Percentiles rank a stretch among this genome's conserved stretches.
These are phyloP conservation scores for Mesorhabditis belari DNA, from an alignment of 2,888 invertebrate species.

Conservation along the genomic window DNA sequence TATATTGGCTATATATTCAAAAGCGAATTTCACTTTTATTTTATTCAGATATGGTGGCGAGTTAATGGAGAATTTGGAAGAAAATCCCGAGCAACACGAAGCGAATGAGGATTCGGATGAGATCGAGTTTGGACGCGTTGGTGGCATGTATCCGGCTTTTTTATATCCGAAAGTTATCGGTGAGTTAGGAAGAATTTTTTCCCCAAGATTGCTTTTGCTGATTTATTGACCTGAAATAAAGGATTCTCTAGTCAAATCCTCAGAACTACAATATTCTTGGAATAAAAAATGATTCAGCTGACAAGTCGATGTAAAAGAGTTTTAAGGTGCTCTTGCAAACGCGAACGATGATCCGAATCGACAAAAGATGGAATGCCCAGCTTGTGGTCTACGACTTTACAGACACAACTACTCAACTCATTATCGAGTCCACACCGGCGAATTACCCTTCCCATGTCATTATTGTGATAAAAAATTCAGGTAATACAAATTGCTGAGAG, in stretches of 20 bases:
- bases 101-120: conserved; percentile 2
- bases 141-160: not conserved
- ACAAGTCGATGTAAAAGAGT: not conserved
- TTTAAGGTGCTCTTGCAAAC: conserved; percentile 26
- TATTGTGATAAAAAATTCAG: conserved; percentile 46
- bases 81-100: not conserved
- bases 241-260: not conserved
- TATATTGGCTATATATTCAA: not conserved
- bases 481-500: conserved; percentile 8
- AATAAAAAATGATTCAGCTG: not conserved
- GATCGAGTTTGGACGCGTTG: not conserved
- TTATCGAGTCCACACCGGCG: conserved; percentile 50
- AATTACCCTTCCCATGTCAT: conserved; percentile 44
- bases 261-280: not conserved
- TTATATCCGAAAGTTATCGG: not conserved
- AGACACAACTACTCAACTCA: conserved; percentile 50
- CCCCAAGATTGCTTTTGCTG: too few relatives aligned
- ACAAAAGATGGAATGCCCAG: conserved; percentile 50
- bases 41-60: conserved; percentile 5
- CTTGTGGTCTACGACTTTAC: conserved; percentile 42
- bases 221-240: not conserved
- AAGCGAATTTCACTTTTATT: too few relatives aligned
- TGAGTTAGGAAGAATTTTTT: too few relatives aligned
- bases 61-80: not conserved
- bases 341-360: conserved; percentile 27